phyloP scores from a whole-genome alignment of 1,140 invertebrate genomes.

The Colletes latitarsis region DNA sequence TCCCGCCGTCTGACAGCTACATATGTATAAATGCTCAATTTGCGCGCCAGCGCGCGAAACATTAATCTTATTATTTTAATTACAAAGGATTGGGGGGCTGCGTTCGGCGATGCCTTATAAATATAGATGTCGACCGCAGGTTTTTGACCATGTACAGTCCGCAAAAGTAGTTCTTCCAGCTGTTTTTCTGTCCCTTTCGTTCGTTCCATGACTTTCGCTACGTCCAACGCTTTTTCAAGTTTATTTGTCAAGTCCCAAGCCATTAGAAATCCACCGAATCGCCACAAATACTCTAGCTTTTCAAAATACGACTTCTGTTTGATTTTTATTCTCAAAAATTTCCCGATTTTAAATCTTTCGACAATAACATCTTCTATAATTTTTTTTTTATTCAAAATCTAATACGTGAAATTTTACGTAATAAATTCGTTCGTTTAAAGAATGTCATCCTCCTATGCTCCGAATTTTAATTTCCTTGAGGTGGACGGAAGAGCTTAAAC shows the following conservation, averaged over 20 bases:
- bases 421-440: too few relatives aligned
- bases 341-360: too few relatives aligned
- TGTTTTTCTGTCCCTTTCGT: background rate
- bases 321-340: background rate
- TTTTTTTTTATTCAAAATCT: too few relatives aligned
- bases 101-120: constrained; percentile 57
- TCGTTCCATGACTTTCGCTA: background rate
- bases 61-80: constrained; percentile 67
- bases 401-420: too few relatives aligned
- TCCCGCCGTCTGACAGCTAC: constrained; percentile 54
- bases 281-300: background rate
- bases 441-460: too few relatives aligned
- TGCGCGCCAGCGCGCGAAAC: constrained; percentile 55
- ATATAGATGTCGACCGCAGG: constrained; percentile 54
- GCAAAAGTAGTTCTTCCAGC: constrained; percentile 29
- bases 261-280: background rate
- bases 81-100: constrained; percentile 52
- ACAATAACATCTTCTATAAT: too few relatives aligned
- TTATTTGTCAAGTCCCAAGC: background rate
- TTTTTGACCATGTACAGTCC: constrained; percentile 57
- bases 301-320: background rate
- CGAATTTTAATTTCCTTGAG: too few relatives aligned
- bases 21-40: constrained; percentile 65
- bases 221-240: background rate
- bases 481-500: too few relatives aligned